Base-by-base conservation (phyloP, 1,140 invertebrate genomes). In the Cataglyphis hispanica region DNA sequence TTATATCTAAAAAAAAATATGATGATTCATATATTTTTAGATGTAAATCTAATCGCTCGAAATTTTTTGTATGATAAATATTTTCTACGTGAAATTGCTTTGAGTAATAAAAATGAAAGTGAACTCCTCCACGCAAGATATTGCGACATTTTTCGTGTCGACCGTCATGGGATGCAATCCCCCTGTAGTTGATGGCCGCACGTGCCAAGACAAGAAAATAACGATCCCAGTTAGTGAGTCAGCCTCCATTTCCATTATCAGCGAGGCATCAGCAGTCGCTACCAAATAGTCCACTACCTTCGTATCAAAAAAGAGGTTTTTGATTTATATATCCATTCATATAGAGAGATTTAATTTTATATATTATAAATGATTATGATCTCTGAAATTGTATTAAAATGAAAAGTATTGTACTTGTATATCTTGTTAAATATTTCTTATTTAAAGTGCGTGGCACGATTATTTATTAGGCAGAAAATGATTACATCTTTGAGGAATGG, bases 161-260 rank as follows among this genome's bases (percentile, higher is more conserved):
- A 60, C 13, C n/a, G n/a, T 84, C 58, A 34, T 53, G n/a, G 43
- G 43, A 27, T 25, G 31, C 27, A 37, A 50, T 53, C 34, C 40
- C 25, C 40, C 43, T 50, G 19, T 50, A 50, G 63, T 53, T 40
- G 43, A 50, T 64, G 72, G 22, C 19, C 4, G 58, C 46, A 64
- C 72, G 72, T 63, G 72, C 43, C 50, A 27, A 60, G 50, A 66
- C 27, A 69, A 81, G 37, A 25, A 85, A 58, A 37, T 16, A 76
- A 66, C 53, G 27, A 37, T 58, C 40, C 81, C 40, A 60, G 22
- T 80, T 80, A 85, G 89, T 93, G 92, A 92, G 86, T 93, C 92
- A 93, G 92, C 89, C 86, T 91, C 89, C 92, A 91, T 91, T 93
- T 92, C 67, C 85, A 89, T 91, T 92, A 92, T 92, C 91, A 92